phyloP scores from a whole-genome alignment of 2,113 vertebrate genomes.

The Eira barbara region DNA sequence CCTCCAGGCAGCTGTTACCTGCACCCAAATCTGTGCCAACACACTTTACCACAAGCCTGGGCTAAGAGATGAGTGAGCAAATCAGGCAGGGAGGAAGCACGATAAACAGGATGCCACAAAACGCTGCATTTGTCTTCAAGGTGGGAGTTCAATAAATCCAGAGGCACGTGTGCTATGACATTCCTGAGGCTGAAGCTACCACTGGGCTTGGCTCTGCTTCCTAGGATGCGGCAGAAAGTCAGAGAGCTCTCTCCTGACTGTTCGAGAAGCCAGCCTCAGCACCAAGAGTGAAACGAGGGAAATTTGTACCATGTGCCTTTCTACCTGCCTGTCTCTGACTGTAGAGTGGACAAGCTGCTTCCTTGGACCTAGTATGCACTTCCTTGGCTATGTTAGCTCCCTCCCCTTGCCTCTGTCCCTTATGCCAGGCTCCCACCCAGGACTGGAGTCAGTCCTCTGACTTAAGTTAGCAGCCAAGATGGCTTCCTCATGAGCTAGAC shows the following conservation, averaged over 20 bases:
- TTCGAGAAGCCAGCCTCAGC: background rate
- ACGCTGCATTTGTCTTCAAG: background rate
- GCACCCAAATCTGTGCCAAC: background rate
- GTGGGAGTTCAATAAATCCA: background rate
- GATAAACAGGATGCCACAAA: background rate
- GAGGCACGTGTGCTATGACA: background rate
- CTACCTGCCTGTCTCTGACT: background rate
- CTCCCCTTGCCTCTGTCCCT: too few relatives aligned
- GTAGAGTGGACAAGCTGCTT: background rate
- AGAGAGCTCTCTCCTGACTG: background rate
- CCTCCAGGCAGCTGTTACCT: constrained; percentile 30
- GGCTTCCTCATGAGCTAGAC: background rate
- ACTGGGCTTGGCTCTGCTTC: background rate
- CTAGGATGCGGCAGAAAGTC: background rate
- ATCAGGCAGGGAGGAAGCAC: background rate
- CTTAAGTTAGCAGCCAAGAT: background rate
- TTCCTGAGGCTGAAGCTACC: background rate
- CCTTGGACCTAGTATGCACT: background rate
- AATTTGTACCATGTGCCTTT: rapidly evolving
- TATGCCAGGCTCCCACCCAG: background rate
- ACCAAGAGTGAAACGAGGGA: background rate
- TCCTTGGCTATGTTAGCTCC: background rate
- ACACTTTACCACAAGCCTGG: background rate
- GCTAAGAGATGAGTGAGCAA: background rate
- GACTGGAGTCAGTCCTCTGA: background rate